Evolutionary conservation across 2,113 vertebrate genomes (phyloP).

Genomic region (Cariama cristata): DNA sequence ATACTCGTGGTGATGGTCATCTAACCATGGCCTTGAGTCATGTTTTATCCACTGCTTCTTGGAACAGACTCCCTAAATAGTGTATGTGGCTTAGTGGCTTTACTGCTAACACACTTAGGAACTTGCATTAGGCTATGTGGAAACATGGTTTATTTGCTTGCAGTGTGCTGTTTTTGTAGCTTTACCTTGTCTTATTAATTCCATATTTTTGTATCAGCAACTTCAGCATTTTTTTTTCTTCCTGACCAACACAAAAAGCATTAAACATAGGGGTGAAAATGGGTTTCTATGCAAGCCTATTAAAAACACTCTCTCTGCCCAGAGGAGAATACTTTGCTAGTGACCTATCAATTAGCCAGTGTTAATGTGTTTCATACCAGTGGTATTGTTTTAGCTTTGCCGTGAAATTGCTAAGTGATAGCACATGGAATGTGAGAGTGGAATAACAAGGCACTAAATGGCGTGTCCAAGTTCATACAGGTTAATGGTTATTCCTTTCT

Average conservation of each 20-base stretch:
- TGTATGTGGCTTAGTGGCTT: background rate
- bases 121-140: background rate
- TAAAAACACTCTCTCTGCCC: background rate
- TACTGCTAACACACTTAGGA: background rate
- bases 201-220: background rate
- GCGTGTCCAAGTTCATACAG: background rate
- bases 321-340: background rate
- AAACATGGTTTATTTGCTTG: background rate
- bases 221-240: background rate
- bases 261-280: background rate
- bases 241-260: background rate
- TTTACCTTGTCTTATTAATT: background rate
- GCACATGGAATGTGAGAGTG: background rate
- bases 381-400: background rate
- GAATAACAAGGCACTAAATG: background rate
- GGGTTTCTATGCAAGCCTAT: background rate
- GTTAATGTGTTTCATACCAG: background rate
- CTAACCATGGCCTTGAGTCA: no score
- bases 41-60: background rate
- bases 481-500: background rate
- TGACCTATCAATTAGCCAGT: background rate
- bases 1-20: accelerated
- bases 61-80: background rate
- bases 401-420: background rate
- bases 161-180: background rate